These are phyloP conservation scores for Hippocampus kuda DNA, from an alignment of 2,797 vertebrate species.

Conservation along the genomic window DNA sequence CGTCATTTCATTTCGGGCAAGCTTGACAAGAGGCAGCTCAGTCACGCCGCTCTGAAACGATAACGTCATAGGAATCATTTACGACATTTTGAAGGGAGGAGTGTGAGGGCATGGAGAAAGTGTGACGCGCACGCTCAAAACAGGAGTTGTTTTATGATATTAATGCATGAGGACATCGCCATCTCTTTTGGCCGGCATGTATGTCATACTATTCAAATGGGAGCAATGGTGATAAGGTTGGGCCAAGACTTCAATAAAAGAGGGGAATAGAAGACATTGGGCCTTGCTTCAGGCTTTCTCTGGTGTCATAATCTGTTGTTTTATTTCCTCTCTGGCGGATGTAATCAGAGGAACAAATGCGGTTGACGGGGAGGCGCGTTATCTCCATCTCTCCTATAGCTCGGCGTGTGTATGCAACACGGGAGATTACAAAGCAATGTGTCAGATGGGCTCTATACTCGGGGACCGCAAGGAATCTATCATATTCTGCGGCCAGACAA, in stretches of 20 bases:
- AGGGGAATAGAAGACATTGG: constrained; percentile 24
- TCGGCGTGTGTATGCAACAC: constrained; percentile 24
- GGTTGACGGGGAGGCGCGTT: constrained; percentile 39
- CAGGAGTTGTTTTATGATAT: constrained; percentile 44
- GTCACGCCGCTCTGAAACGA: constrained; percentile 52
- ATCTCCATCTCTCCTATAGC: constrained; percentile 25
- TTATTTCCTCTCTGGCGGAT: constrained; percentile 49
- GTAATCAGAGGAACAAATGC: constrained; percentile 55
- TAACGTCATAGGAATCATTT: constrained; percentile 54
- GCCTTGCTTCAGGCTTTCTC: constrained; percentile 44
- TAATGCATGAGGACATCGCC: constrained; percentile 50
- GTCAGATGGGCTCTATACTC: constrained; percentile 19
- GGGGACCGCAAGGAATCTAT: neutral
- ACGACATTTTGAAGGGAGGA: constrained; percentile 40
- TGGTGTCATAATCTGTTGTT: constrained; percentile 51
- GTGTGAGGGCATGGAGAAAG: constrained; percentile 1
- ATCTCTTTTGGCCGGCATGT: constrained; percentile 36
- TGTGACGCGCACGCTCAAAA: constrained; percentile 20
- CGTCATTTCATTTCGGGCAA: constrained; percentile 7
- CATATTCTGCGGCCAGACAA: constrained; percentile 15
- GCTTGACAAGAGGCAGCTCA: constrained; percentile 57
- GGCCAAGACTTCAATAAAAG: constrained; percentile 32
- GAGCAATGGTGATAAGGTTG: constrained; percentile 47
- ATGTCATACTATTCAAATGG: constrained; percentile 51
- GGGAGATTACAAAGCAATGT: constrained; percentile 26